phyloP scores from a whole-genome alignment of 1,140 invertebrate genomes.

The Rhynchophorus ferrugineus region DNA sequence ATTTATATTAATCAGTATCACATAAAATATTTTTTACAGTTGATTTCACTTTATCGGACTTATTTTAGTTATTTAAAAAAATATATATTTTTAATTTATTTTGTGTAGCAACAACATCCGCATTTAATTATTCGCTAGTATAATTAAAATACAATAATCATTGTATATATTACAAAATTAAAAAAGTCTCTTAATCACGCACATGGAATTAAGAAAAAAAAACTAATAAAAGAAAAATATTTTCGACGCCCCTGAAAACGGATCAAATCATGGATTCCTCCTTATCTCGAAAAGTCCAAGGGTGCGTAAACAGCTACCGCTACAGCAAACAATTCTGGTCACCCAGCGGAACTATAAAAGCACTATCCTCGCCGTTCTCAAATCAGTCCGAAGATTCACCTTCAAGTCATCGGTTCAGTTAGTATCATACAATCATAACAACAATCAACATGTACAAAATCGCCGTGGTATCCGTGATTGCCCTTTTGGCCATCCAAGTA shows the following conservation, averaged over 20 bases:
- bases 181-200: too few relatives aligned
- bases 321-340: slow-evolving; percentile 4
- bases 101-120: too few relatives aligned
- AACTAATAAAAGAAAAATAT: not conserved
- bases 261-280: slow-evolving; percentile 8
- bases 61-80: too few relatives aligned
- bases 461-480: slow-evolving; percentile 19
- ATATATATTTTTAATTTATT: too few relatives aligned
- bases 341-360: slow-evolving; percentile 3
- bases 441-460: slow-evolving; percentile 26
- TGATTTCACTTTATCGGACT: too few relatives aligned
- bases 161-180: too few relatives aligned
- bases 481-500: slow-evolving; percentile 27
- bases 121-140: too few relatives aligned
- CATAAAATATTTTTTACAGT: too few relatives aligned
- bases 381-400: not conserved
- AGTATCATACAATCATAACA: slow-evolving; percentile 4
- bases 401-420: not conserved
- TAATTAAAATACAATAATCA: too few relatives aligned
- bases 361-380: not conserved
- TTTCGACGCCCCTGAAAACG: slow-evolving; percentile 3
- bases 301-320: slow-evolving; percentile 16
- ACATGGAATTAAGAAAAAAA: not conserved
- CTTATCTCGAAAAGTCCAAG: slow-evolving; percentile 8
- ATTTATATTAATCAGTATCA: too few relatives aligned